Conservation (phyloP, 2,888 invertebrate genomes). For the Rhagophthalmus giganteus region DNA sequence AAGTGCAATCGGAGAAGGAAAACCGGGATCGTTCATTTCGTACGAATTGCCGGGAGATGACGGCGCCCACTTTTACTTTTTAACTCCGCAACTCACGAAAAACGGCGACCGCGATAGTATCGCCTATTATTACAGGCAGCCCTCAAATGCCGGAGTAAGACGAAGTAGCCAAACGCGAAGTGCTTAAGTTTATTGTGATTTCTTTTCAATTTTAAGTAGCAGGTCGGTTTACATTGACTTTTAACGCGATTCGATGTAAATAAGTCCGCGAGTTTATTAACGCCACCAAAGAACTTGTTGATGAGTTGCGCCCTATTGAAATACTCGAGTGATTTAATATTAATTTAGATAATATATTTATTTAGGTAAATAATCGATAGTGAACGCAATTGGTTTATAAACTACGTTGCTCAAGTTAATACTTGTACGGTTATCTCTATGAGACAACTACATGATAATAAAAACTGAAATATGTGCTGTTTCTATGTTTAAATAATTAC, state of each 20-base stretch:
- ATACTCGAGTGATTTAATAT: background rate
- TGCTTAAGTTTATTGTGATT: conserved; percentile 11
- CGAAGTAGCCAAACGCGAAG: too few species aligned
- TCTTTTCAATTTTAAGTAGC: background rate
- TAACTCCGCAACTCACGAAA: conserved; percentile 68
- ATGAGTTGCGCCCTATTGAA: background rate
- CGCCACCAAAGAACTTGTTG: conserved; percentile 21
- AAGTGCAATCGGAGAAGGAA: conserved; percentile 45
- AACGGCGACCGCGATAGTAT: conserved; percentile 34
- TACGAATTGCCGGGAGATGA: conserved; percentile 75
- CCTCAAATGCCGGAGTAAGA: conserved; percentile 4
- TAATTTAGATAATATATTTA: conserved; percentile 1
- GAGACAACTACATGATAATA: conserved; percentile 17
- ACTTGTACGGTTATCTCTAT: conserved; percentile 15
- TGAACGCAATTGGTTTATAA: background rate
- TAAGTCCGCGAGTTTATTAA: conserved; percentile 7
- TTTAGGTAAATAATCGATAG: background rate
- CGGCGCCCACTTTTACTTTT: conserved; percentile 77
- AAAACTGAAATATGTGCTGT: too few species aligned
- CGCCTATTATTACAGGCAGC: conserved; percentile 11
- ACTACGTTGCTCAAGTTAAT: conserved; percentile 9
- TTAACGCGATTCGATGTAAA: conserved; percentile 1
- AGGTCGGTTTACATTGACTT: conserved; percentile 2
- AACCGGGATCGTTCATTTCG: conserved; percentile 69
- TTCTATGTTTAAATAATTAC: too few species aligned